phyloP scores from a whole-genome alignment of 2,797 vertebrate species.

The Trematomus bernacchii region DNA sequence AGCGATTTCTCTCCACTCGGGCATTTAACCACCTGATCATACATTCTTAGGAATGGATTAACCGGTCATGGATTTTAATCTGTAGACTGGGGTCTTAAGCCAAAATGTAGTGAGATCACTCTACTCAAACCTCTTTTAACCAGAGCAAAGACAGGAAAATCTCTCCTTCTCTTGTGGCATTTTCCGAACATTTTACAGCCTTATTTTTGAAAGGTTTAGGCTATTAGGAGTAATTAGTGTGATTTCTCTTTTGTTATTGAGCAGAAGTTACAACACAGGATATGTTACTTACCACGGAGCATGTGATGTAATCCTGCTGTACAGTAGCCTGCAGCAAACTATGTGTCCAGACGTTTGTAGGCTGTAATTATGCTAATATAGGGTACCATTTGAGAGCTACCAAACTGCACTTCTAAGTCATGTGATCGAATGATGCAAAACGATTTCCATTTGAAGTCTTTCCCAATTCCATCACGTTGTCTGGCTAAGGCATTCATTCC shows the following conservation, averaged over 20 bases:
- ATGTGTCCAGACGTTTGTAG: slow-evolving; percentile 16
- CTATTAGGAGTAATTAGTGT: slow-evolving; percentile 5
- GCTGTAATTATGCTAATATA: background rate
- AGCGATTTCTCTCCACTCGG: slow-evolving; percentile 53
- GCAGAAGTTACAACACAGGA: slow-evolving; percentile 18
- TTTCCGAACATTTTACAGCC: background rate
- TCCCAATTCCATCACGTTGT: slow-evolving; percentile 32
- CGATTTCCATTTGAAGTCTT: background rate
- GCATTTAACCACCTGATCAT: slow-evolving; percentile 70
- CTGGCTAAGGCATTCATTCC: slow-evolving; percentile 46
- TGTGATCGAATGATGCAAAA: background rate
- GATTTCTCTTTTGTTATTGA: slow-evolving; percentile 6
- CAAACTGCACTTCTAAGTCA: background rate
- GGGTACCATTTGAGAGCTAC: background rate
- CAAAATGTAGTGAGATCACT: slow-evolving; percentile 57
- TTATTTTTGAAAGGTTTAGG: background rate
- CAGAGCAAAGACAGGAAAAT: slow-evolving; percentile 28
- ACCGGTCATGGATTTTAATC: slow-evolving; percentile 67
- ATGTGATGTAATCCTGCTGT: slow-evolving; percentile 30
- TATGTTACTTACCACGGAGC: slow-evolving; percentile 8
- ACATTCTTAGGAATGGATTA: slow-evolving; percentile 74
- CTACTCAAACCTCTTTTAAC: slow-evolving; percentile 32
- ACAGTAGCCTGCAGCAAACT: background rate
- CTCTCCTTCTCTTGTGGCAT: background rate
- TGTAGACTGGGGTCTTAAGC: slow-evolving; percentile 33